Base-by-base conservation (phyloP, 2,797 vertebrate species). In the Delichon dasypus region DNA sequence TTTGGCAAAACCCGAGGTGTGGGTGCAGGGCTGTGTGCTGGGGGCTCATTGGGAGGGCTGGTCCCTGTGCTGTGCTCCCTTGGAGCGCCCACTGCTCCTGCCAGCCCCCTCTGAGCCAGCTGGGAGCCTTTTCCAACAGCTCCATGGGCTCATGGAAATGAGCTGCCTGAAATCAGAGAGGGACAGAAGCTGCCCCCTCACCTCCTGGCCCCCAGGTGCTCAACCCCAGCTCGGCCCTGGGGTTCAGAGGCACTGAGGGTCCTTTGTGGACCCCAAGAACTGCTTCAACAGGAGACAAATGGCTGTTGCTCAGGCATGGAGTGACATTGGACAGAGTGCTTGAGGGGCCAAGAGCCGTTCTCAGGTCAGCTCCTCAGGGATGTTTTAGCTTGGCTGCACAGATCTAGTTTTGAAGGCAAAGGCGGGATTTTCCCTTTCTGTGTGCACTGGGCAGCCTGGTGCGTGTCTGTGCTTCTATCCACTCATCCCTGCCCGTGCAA, bases 311-410 rank as follows among this genome's bases (percentile, higher is more conserved):
- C 40, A 15, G 74, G n/a, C 44, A 8, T n/a, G 86, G 10, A 40
- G 11, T 0, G 2, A 54, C 64, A 16, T 25, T 13, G 1, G 25
- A 55, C 7, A 2, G 36, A 25, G 36, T 0, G 57, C 76, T 74
- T 20, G 36, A 38, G 50, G 89, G 34, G 66, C n/a, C 48, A 42
- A 54, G 62, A 45, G 53, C 26, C 4, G 13, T 18, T 29, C 53
- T 38, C 25, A 4, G 66, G 1, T 58, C 19, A 42, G 67, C 58
- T 19, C 19, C 40, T 16, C 36, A 20, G 9, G 48, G 48, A 11
- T 14, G 26, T 22, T 77, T 50, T 40, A 34, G 16, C 5, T 2
- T 12, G 54, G 55, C 54, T 55, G n/a, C n/a, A 22, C 0, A 2
- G n/a, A 11, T 21, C 29, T 27, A n/a, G 4, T 21, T 57, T 48